Percentiles rank a stretch among this genome's conserved stretches.
phyloP scores from a whole-genome alignment of 2,797 vertebrate species.

The Acanthurus tractus region DNA sequence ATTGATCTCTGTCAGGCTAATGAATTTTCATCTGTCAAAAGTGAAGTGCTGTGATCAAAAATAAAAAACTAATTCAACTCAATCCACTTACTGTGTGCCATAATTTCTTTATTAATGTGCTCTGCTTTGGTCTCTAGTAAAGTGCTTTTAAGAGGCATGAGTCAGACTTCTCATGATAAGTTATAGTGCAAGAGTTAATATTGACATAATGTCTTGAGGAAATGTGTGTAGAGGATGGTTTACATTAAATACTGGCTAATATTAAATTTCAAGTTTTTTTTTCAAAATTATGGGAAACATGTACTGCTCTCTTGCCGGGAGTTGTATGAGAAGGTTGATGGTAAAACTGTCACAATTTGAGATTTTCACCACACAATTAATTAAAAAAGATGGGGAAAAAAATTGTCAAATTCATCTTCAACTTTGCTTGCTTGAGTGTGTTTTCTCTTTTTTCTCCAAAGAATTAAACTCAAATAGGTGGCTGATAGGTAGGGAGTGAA shows the following conservation, averaged over 20 bases:
- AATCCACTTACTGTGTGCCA: constrained; percentile 62
- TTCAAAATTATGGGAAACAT: not conserved
- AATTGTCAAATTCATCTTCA: no score
- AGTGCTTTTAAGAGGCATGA: constrained; percentile 40
- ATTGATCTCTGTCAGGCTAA: constrained; percentile 63
- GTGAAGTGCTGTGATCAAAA: constrained; percentile 79
- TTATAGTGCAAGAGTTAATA: constrained; percentile 9
- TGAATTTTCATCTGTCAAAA: constrained; percentile 70
- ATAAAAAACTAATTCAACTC: constrained; percentile 71
- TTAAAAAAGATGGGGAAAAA: no score
- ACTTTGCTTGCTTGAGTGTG: no score
- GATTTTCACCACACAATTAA: no score
- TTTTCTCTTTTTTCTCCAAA: no score
- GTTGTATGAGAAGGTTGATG: not conserved
- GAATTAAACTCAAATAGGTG: not conserved
- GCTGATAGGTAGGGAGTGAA: constrained; percentile 48
- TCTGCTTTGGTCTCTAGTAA: constrained; percentile 49
- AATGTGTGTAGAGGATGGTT: constrained; percentile 18
- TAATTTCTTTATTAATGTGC: constrained; percentile 43
- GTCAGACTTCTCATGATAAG: constrained; percentile 41
- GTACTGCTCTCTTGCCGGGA: not conserved
- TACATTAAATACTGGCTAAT: not conserved
- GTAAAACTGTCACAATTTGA: not conserved
- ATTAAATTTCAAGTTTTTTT: not conserved
- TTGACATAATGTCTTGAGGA: constrained; percentile 27